A percentile compares a stretch with the other conserved stretches of the same genome.
Conservation (phyloP, 2,113 vertebrate species). For the Craseonycteris thonglongyai region DNA sequence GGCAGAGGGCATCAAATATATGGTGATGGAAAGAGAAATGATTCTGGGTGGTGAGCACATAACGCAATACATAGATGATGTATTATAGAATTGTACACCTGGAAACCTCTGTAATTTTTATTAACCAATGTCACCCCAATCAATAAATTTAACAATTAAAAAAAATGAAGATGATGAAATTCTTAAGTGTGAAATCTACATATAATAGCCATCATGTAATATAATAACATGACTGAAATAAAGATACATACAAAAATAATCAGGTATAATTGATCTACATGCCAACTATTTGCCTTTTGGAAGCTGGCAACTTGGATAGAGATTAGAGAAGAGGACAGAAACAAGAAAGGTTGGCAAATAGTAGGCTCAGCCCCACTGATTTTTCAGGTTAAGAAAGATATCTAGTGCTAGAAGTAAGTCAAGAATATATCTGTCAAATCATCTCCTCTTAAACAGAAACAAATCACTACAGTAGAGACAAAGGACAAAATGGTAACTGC, state of each 20-base stretch:
- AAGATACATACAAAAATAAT: background rate
- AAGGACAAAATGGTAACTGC: background rate
- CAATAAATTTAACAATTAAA: no score
- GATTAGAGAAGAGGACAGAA: background rate
- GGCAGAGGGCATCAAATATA: no score
- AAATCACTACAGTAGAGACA: background rate
- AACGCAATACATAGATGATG: no score
- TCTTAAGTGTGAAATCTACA: background rate
- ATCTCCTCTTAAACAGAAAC: background rate
- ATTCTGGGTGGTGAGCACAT: no score
- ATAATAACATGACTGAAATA: background rate
- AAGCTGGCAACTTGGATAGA: background rate
- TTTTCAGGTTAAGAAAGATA: background rate
- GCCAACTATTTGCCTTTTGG: background rate
- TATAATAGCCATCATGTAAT: background rate
- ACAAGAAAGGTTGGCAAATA: background rate
- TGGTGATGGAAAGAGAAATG: no score
- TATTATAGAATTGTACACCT: no score
- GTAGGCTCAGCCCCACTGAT: background rate
- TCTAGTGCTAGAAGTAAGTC: background rate
- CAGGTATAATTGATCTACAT: background rate
- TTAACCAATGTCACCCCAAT: no score
- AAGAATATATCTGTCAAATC: background rate
- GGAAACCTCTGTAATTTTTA: no score
- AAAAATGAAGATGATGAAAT: background rate